Percentiles rank a stretch among this genome's conserved stretches.
phyloP scores from a whole-genome alignment of 2,113 vertebrate species.

The Cebus imitator region DNA sequence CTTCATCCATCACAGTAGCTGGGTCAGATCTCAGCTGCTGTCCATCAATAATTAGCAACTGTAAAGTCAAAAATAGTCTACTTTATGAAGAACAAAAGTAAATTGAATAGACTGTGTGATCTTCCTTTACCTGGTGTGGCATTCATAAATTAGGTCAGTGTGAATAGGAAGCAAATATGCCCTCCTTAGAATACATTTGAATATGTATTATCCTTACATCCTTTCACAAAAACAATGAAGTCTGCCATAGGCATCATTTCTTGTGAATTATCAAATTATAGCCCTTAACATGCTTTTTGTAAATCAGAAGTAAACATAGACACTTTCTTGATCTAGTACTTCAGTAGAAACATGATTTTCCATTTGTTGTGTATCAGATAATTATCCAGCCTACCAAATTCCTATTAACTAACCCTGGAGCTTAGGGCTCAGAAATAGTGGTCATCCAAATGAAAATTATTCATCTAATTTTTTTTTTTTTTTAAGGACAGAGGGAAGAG shows the following conservation, averaged over 20 bases:
- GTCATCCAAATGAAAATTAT: not conserved
- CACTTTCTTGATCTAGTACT: not conserved
- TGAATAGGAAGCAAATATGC: not conserved
- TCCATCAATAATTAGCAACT: slow-evolving; percentile 98
- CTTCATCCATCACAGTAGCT: slow-evolving; percentile 95
- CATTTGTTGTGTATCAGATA: not conserved
- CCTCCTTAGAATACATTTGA: not conserved
- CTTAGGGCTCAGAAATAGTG: not conserved
- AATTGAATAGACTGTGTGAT: not conserved
- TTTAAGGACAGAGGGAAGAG: not conserved
- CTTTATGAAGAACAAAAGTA: slow-evolving; percentile 49
- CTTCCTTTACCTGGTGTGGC: not conserved
- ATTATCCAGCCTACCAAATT: not conserved
- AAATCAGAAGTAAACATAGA: not conserved
- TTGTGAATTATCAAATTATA: not conserved
- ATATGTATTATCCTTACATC: not conserved
- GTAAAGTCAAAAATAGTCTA: slow-evolving; percentile 55
- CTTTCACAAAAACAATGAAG: not conserved
- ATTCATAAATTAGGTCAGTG: slow-evolving; percentile 13
- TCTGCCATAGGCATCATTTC: not conserved
- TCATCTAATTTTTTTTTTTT: not conserved
- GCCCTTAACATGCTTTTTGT: not conserved
- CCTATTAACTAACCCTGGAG: not conserved
- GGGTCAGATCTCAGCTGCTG: slow-evolving; percentile 97
- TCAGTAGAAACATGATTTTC: not conserved